Conservation (phyloP, 2,113 vertebrate genomes). For the Melospiza melodia region DNA sequence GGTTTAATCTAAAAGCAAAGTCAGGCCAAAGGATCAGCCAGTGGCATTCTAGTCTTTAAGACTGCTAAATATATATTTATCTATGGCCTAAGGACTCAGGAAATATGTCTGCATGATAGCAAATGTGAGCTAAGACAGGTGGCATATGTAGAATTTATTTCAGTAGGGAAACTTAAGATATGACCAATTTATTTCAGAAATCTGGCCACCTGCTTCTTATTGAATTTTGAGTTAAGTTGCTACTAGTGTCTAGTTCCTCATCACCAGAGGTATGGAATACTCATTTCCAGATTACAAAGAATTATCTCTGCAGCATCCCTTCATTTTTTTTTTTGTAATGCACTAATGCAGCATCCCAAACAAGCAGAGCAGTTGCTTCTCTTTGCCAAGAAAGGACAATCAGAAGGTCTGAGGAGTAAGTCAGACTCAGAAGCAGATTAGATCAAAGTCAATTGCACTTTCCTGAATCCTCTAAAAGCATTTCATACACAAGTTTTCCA, state of each 20-base stretch:
- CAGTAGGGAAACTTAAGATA: not conserved
- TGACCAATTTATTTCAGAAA: not conserved
- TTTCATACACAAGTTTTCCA: not conserved
- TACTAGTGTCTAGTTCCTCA: not conserved
- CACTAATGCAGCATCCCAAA: not conserved
- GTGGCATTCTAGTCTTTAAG: not conserved
- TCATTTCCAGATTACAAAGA: not conserved
- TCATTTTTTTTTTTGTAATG: not conserved
- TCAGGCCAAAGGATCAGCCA: not conserved
- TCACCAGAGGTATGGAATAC: not conserved
- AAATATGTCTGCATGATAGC: fast-evolving
- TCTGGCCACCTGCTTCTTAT: not conserved
- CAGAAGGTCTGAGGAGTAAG: not conserved
- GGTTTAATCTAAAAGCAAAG: not conserved
- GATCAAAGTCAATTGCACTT: not conserved
- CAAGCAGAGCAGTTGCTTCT: not conserved
- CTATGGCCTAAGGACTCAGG: not conserved
- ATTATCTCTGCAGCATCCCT: not conserved
- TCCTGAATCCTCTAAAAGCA: not conserved
- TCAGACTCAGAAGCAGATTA: not conserved
- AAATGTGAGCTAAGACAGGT: not conserved
- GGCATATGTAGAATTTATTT: not conserved
- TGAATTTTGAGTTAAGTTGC: not conserved
- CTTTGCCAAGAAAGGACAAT: not conserved
- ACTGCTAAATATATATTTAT: not conserved